phyloP scores from a whole-genome alignment of 92 coral and sea anemone species.

The Palythoa grandis region DNA sequence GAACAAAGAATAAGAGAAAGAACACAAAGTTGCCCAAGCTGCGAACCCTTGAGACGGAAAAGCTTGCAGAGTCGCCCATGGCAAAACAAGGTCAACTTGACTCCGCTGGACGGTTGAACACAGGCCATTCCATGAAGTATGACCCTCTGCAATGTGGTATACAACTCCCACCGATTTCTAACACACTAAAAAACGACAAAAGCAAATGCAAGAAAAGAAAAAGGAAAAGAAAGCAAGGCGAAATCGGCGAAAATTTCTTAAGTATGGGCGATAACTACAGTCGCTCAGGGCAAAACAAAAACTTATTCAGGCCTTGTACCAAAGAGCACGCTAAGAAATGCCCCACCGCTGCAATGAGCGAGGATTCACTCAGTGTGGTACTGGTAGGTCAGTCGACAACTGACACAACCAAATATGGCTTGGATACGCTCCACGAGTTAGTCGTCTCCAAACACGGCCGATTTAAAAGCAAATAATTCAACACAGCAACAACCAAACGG shows the following conservation, averaged over 20 bases:
- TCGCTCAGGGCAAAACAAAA: conserved; percentile 9
- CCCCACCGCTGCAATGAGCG: conserved; percentile 13
- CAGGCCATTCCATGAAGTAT: neutral
- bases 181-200: neutral
- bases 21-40: conserved; percentile 54
- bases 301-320: neutral
- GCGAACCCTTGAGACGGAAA: conserved; percentile 35
- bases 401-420: conserved; percentile 9
- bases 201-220: conserved; percentile 1
- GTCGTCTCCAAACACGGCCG: conserved; percentile 71
- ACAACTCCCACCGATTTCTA: conserved; percentile 29
- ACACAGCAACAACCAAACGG: neutral
- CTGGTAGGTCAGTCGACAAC: conserved; percentile 66
- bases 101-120: conserved; percentile 20
- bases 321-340: conserved; percentile 27
- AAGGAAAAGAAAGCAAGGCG: neutral
- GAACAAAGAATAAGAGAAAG: conserved; percentile 11
- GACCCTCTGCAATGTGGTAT: neutral
- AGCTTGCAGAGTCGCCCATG: conserved; percentile 17
- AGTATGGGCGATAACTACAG: neutral
- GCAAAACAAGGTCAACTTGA: conserved; percentile 21
- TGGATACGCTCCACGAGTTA: conserved; percentile 38
- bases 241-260: neutral
- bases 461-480: conserved; percentile 62
- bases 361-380: conserved; percentile 60